These are phyloP conservation scores for Ridgeia piscesae DNA, from an alignment of 1,140 invertebrate genomes.

Conservation along the genomic window DNA sequence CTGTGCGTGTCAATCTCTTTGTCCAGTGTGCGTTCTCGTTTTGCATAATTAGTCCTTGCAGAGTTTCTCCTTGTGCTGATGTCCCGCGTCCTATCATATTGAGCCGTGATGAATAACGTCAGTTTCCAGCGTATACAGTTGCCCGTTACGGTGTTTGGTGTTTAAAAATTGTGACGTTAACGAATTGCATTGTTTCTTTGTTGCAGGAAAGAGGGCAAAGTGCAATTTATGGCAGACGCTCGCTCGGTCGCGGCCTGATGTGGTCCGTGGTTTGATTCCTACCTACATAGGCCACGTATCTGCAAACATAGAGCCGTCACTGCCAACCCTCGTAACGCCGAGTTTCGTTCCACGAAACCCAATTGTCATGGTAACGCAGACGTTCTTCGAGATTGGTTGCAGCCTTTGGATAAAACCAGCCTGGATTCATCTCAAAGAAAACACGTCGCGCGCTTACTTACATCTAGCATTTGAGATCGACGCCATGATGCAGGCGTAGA, in stretches of 20 bases:
- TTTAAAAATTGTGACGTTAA: background rate
- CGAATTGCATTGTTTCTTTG: background rate
- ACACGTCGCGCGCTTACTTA: background rate
- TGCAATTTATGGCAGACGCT: background rate
- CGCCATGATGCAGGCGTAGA: background rate
- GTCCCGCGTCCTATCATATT: background rate
- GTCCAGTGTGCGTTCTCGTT: background rate
- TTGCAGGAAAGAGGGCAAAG: background rate
- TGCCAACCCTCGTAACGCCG: background rate
- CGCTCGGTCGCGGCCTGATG: too few species aligned
- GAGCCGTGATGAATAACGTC: background rate
- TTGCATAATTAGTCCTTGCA: background rate
- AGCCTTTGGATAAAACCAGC: background rate
- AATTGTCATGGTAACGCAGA: background rate
- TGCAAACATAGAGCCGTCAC: background rate
- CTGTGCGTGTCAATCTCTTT: background rate
- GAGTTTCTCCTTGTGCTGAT: background rate
- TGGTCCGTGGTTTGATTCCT: too few species aligned
- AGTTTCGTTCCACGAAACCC: background rate
- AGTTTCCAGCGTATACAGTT: background rate
- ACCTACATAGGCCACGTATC: too few species aligned
- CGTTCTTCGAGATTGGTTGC: background rate
- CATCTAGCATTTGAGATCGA: background rate
- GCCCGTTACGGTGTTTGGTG: background rate
- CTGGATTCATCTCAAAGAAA: background rate